Base-by-base conservation (phyloP, 1,140 invertebrate genomes). In the Pseudomyrmex sp. region DNA sequence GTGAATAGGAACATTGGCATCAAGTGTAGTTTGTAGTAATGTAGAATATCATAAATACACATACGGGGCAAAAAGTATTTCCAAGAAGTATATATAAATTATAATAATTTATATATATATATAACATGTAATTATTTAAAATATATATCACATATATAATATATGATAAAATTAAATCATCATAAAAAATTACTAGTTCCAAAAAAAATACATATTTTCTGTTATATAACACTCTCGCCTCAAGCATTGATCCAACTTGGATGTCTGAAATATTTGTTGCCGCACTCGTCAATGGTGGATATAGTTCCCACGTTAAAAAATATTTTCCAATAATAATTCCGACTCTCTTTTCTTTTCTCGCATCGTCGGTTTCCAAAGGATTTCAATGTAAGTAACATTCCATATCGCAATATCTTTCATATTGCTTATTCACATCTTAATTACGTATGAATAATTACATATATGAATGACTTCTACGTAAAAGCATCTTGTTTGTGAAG, bases 381-480 rank as follows among this genome's bases (percentile, higher is more conserved):
- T 89, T 89, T 83, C 88, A 91, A 89, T 93, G 92, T 93, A 91
- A 93, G 92, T 92, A 92, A 50, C 50, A 72, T 82, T 75, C n/a
- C 12, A 1, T 59, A 58, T 70, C 65, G 68, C 23, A 61, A 61
- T 26, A 61, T 52, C 50, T 52, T 52, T 52, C 50, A 52, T 13
- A 52, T 13, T 52, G 13, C 13, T 52, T 52, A 13, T 13, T 13
- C 26, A 12, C 44, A 59, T 70, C 2, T n/a, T n/a, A 44, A 20
- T 7, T 35, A 35, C 5, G 35, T 35, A 35, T 7, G 35, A 35
- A 35, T 35, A 35, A 35, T 35, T 35, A 35, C 35, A 12, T 3
- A n/a, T 23, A n/a, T 23, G 44, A 61, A 59, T 26, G 1, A 70
- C 1, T 1, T 18, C n/a, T 46, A 50, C 12, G 50, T 70, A 80